Evolutionary conservation across 1,140 invertebrate genomes (phyloP).

Genomic region (Calephelis nemesis): DNA sequence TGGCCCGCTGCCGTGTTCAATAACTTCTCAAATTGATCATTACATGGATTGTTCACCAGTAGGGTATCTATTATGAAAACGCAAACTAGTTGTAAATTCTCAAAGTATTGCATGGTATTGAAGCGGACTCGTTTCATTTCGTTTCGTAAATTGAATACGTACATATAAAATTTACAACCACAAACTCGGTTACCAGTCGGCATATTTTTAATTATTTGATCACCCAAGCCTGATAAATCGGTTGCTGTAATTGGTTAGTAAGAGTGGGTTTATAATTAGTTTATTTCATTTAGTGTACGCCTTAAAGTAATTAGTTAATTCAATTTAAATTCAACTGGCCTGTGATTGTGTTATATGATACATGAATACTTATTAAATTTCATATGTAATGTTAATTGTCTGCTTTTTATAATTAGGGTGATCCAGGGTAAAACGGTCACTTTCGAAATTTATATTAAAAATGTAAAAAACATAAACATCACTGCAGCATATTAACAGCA

Average conservation of each 20-base stretch:
- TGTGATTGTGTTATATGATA: conserved; percentile 32
- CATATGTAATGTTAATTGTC: not conserved
- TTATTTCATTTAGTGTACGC: conserved; percentile 60
- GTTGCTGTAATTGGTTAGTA: conserved; percentile 56
- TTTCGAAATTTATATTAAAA: no score
- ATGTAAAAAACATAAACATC: no score
- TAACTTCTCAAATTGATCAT: not conserved
- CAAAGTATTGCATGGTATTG: conserved; percentile 36
- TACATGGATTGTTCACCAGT: not conserved
- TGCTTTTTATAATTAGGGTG: not conserved
- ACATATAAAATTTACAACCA: conserved; percentile 49
- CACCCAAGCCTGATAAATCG: conserved; percentile 69
- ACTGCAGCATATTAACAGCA: no score
- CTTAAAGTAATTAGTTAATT: conserved; percentile 61
- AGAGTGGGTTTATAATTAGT: conserved; percentile 58
- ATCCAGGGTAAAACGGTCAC: not conserved
- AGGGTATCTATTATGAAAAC: conserved; percentile 2
- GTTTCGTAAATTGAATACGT: conserved; percentile 63
- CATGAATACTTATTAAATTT: not conserved
- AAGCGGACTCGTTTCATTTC: conserved; percentile 41
- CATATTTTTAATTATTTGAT: conserved; percentile 77
- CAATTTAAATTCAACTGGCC: conserved; percentile 53
- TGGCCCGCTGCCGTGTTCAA: not conserved
- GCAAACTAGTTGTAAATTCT: conserved; percentile 37
- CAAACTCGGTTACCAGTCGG: conserved; percentile 28